Evolutionary conservation across 2,888 invertebrate species (phyloP).

Genomic region (Molorchus minor): DNA sequence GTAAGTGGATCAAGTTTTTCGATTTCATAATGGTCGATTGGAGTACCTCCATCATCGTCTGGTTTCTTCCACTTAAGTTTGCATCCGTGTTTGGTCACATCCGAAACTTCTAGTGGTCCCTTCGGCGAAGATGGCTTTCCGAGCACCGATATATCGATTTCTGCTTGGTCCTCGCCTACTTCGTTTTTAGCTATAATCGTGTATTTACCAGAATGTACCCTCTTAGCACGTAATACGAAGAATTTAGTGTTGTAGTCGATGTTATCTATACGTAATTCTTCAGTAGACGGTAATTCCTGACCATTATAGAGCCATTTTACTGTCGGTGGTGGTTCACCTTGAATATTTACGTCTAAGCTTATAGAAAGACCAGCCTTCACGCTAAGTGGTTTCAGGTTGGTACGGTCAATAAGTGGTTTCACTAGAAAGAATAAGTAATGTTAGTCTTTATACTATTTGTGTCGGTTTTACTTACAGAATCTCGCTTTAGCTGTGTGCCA

Average conservation of each 20-base stretch:
- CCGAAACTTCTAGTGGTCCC: constrained; percentile 88
- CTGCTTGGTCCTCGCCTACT: constrained; percentile 91
- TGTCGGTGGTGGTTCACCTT: constrained; percentile 93
- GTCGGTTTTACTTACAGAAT: constrained; percentile 74
- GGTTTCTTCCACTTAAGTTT: constrained; percentile 93
- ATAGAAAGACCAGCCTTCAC: constrained; percentile 91
- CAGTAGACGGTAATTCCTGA: constrained; percentile 69
- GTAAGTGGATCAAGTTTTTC: constrained; percentile 94
- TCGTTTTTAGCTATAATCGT: constrained; percentile 90
- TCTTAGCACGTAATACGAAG: constrained; percentile 82
- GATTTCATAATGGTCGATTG: constrained; percentile 94
- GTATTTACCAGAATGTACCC: constrained; percentile 87
- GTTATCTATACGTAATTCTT: constrained; percentile 78
- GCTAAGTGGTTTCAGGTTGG: constrained; percentile 82
- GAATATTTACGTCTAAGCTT: constrained; percentile 85
- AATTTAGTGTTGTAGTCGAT: constrained; percentile 92
- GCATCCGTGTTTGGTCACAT: constrained; percentile 92
- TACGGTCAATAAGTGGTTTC: constrained; percentile 93
- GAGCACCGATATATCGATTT: constrained; percentile 85
- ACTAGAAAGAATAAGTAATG: too few relatives aligned
- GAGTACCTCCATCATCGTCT: constrained; percentile 94
- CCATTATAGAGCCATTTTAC: constrained; percentile 90
- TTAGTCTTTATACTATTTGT: neutral
- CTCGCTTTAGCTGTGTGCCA: constrained; percentile 90
- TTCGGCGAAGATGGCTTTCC: constrained; percentile 82